Percentiles rank a stretch among this genome's conserved stretches.
Evolutionary conservation across 2,113 vertebrate genomes (phyloP).

Genomic region (Psilopsiagon aurifrons): DNA sequence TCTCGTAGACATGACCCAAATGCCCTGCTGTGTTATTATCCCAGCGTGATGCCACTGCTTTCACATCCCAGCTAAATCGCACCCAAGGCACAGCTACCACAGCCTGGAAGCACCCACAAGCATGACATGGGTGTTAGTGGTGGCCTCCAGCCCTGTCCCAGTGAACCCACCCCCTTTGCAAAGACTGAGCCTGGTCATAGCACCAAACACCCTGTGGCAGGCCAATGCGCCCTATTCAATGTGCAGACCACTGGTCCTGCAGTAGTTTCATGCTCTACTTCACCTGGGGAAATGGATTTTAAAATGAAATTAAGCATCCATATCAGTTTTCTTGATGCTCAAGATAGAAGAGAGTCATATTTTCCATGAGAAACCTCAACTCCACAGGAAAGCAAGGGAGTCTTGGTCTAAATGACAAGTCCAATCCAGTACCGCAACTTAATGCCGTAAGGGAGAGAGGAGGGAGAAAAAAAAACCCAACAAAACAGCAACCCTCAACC

Average conservation of each 20-base stretch:
- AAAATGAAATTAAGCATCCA: slow-evolving; percentile 31
- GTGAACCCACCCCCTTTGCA: background rate
- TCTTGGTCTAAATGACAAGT: slow-evolving; percentile 60
- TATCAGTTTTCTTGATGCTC: slow-evolving; percentile 57
- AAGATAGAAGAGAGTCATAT: slow-evolving; percentile 67
- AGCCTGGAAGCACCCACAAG: background rate
- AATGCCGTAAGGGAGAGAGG: slow-evolving; percentile 14
- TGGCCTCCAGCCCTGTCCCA: background rate
- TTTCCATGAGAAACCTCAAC: slow-evolving; percentile 81
- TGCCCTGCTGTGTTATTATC: background rate
- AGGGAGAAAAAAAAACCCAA: background rate
- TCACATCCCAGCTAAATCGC: background rate
- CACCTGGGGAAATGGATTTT: slow-evolving; percentile 52
- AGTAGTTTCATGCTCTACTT: slow-evolving; percentile 21
- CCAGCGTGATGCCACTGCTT: background rate
- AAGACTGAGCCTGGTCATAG: fast-evolving
- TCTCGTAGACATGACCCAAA: background rate
- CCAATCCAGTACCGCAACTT: slow-evolving; percentile 62
- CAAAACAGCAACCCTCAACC: slow-evolving; percentile 48
- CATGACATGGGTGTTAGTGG: background rate
- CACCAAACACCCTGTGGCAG: background rate
- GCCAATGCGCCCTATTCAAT: background rate
- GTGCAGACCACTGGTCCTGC: background rate
- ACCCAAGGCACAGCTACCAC: background rate
- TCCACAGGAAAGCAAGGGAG: slow-evolving; percentile 73